phyloP scores from a whole-genome alignment of 2,888 invertebrate genomes.

The Sussaba pulchella region DNA sequence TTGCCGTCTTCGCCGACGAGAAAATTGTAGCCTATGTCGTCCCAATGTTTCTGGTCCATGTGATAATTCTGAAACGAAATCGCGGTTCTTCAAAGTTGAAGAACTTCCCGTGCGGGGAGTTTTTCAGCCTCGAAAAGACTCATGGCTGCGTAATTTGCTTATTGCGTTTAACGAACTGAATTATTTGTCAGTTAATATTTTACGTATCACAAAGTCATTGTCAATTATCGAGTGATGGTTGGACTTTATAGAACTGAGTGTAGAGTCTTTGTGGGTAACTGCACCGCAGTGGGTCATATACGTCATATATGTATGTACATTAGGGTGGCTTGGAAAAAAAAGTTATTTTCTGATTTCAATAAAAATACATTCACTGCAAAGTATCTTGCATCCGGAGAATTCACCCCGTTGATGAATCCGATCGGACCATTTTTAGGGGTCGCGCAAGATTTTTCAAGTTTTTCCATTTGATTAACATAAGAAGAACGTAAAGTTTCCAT shows the following conservation, averaged over 20 bases:
- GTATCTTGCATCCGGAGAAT: no score
- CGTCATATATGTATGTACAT: background rate
- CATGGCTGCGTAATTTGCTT: slow-evolving; percentile 2
- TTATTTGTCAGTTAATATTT: slow-evolving; percentile 21
- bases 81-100: background rate
- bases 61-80: slow-evolving; percentile 74
- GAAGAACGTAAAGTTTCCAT: no score
- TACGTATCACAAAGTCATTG: slow-evolving; percentile 40
- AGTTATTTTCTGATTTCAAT: no score
- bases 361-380: no score
- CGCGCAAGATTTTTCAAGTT: no score
- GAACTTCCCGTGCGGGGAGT: no score
- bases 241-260: background rate
- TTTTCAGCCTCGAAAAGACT: background rate
- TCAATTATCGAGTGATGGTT: slow-evolving; percentile 27
- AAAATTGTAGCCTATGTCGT: slow-evolving; percentile 80
- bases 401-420: no score
- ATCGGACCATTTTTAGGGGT: no score
- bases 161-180: slow-evolving; percentile 1
- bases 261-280: slow-evolving; percentile 1
- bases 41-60: slow-evolving; percentile 75
- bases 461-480: no score
- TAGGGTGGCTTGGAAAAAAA: no score
- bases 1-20: slow-evolving; percentile 80
- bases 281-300: slow-evolving; percentile 37